phyloP scores from a whole-genome alignment of 2,113 vertebrate genomes.

The Cololabis saira region DNA sequence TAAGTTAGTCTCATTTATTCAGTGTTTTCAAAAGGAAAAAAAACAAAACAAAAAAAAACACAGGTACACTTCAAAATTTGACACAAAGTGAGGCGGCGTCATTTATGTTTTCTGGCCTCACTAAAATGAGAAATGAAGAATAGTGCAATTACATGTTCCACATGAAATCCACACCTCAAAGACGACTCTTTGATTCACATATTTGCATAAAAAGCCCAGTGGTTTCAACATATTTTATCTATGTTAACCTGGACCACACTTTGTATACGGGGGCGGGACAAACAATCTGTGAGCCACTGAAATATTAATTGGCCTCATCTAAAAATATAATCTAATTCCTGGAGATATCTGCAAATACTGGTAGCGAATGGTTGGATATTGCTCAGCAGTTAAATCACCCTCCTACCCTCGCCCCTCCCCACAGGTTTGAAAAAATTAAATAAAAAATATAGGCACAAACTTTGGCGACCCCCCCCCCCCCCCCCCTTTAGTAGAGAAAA shows the following conservation, averaged over 20 bases:
- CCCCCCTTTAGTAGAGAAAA: too few relatives aligned
- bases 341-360: constrained; percentile 69
- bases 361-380: constrained; percentile 68
- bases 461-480: too few relatives aligned
- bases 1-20: constrained; percentile 99
- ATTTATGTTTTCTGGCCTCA: constrained; percentile 65
- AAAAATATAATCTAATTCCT: constrained; percentile 50
- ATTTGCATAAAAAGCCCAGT: constrained; percentile 76
- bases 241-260: constrained; percentile 57
- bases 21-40: constrained; percentile 93
- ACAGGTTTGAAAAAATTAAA: neutral
- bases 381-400: constrained; percentile 65
- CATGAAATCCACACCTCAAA: constrained; percentile 76
- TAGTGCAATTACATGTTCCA: constrained; percentile 82
- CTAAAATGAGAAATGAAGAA: constrained; percentile 61
- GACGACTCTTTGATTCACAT: constrained; percentile 74
- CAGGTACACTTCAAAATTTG: constrained; percentile 91
- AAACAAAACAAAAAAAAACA: constrained; percentile 76
- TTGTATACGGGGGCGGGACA: constrained; percentile 10
- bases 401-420: constrained; percentile 6
- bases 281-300: constrained; percentile 13
- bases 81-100: constrained; percentile 85
- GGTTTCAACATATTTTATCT: constrained; percentile 51
- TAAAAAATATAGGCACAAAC: too few relatives aligned
- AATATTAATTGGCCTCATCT: constrained; percentile 37